Evolutionary conservation across 2,113 vertebrate species (phyloP), one percentile per base, ranked within the genome.

Genomic region (Otocyon megalotis): DNA sequence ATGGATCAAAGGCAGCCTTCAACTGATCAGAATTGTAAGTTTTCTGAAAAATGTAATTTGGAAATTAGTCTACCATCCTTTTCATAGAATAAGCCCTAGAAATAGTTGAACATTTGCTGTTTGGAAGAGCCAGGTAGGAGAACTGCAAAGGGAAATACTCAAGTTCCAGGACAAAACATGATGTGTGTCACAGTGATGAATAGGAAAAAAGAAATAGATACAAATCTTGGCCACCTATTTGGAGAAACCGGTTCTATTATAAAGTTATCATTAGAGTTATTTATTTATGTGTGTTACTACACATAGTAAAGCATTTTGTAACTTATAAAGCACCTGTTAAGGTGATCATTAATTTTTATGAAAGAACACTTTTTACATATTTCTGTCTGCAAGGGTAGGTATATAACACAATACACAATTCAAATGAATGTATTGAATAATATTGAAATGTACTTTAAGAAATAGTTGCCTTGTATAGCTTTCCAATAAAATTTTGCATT

Each of bases 401-500:
- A 79, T 17, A n/a, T 83, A n/a, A 20, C 20, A 54, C 14, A 71
- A 58, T 62, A 32, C 22, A 82, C 50, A 84, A 85, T 88, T 93
- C 76, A 90, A 88, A 93, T 96, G 65, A 82, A 86, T 35, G 62
- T 77, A 92, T 24, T 90, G 92, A 85, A 63, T 71, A 95, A 92
- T 79, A 89, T 35, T 69, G 76, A 96, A 50, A 60, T 43, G 15
- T 19, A 28, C 54, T 92, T 94, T 94, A 67, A 96, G 54, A 91
- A 80, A 69, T 58, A 85, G 22, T 60, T 96, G 19, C 71, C 32
- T 84, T 96, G 69, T 80, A 65, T 90, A 26, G 16, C 93, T 98
- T 94, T 79, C 60, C 93, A 43, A 91, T 97, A 37, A 74, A 80
- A 26, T 93, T 96, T 93, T 90, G 72, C 84, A 84, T 94, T 71